Evolutionary conservation across 2,113 vertebrate genomes (phyloP).

Genomic region (Symphodus melops): DNA sequence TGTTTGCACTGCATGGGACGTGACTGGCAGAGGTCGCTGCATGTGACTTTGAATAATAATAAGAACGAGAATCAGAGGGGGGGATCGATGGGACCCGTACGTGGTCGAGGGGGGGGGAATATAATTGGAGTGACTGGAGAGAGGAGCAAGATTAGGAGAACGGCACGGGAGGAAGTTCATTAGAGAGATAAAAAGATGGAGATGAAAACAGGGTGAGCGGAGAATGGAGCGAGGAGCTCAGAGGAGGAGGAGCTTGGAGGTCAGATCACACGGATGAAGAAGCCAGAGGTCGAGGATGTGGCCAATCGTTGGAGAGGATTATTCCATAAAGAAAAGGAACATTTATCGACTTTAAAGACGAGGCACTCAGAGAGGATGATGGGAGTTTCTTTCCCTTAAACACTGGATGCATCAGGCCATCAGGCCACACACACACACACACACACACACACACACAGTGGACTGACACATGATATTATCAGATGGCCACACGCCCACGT

Average conservation of each 20-base stretch:
- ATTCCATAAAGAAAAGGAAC: conserved; percentile 18
- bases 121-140: conserved; percentile 18
- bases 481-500: conserved; percentile 50
- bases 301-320: background rate
- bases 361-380: conserved; percentile 21
- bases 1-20: background rate
- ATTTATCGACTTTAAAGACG: conserved; percentile 21
- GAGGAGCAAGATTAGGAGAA: conserved; percentile 27
- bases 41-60: background rate
- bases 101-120: conserved; percentile 16
- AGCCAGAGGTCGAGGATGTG: background rate
- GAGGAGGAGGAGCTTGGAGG: background rate
- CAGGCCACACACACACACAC: too few species aligned
- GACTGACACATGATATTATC: conserved; percentile 55
- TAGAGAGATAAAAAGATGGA: background rate
- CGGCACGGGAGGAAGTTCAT: background rate
- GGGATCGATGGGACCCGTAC: conserved; percentile 11
- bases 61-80: background rate
- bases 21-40: background rate
- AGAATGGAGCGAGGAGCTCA: conserved; percentile 29
- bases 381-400: conserved; percentile 29
- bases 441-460: conserved; percentile 4
- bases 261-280: conserved; percentile 1
- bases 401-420: conserved; percentile 4
- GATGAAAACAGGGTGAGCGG: background rate